Evolutionary conservation across 2,113 vertebrate species (phyloP), one percentile per base, ranked within the genome.

Genomic region (Ahaetulla prasina): DNA sequence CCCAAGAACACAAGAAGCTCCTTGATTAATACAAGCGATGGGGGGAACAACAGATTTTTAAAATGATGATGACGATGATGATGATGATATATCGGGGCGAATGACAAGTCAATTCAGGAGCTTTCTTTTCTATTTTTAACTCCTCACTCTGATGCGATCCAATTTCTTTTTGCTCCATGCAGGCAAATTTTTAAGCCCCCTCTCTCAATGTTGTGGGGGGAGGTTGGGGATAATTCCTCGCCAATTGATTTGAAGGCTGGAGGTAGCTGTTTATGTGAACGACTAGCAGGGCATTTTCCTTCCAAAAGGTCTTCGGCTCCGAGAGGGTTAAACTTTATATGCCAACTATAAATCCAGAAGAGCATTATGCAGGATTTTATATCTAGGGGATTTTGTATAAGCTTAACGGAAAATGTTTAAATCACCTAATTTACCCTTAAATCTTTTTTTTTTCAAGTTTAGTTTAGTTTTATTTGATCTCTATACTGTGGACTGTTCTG

Each of bases 81-180:
- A 20, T 74, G n/a, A 39, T 74, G 16, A 74, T 97, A 96, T 97
- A 39, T 97, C 96, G 96, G 97, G 97, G 97, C 97, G 98, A 98
- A 98, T 98, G 96, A 97, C 97, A 97, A 98, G 96, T 96, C 97
- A 97, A 97, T 98, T 98, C 96, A 84, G 96, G 96, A 98, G 98
- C 97, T 98, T 98, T 98, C 98, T 98, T 95, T 98, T 96, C 96
- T 89, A 94, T 97, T 98, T 97, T 98, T 98, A 98, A 98, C 98
- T 97, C 98, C 97, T 97, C 97, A 95, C 96, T 97, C 98, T 97
- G 96, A 95, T 96, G 97, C 97, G 97, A 96, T 97, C 96, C 96
- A 98, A 97, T 97, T 92, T 97, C 96, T 97, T 97, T 97, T 97
- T 97, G 97, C 95, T 94, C 97, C 93, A 93, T 86, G 50, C 93